Evolutionary conservation across 2,888 invertebrate species (phyloP).

Genomic region (Kryphioiulus occultus): DNA sequence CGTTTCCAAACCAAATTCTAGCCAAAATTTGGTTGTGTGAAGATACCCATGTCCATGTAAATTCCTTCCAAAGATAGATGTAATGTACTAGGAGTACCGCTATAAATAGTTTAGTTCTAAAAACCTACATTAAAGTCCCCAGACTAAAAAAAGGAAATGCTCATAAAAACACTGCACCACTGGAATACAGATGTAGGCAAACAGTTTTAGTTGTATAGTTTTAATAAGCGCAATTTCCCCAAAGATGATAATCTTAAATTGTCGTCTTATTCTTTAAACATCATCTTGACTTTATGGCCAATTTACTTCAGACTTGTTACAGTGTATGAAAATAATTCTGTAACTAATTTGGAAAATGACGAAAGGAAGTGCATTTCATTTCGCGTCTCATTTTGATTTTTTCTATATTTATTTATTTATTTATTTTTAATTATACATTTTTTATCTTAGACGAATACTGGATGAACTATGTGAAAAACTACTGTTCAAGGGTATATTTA

Average conservation of each 20-base stretch:
- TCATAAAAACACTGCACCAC: not conserved
- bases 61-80: not conserved
- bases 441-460: too few species aligned
- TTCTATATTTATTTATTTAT: too few species aligned
- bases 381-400: too few species aligned
- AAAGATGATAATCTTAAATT: not conserved
- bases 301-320: too few species aligned
- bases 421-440: too few species aligned
- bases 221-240: not conserved
- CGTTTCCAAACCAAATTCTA: not conserved
- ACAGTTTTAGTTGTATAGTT: not conserved
- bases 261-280: too few species aligned
- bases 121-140: not conserved
- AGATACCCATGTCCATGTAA: not conserved
- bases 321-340: too few species aligned
- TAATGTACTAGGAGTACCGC: not conserved
- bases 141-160: not conserved
- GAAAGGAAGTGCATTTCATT: too few species aligned
- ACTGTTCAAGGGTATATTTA: too few species aligned
- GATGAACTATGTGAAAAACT: too few species aligned
- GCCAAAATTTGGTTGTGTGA: not conserved
- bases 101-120: not conserved
- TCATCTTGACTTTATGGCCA: too few species aligned
- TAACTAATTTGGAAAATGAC: too few species aligned
- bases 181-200: not conserved